A percentile compares a stretch with the other conserved stretches of the same genome.
Evolutionary conservation across 2,888 invertebrate genomes (phyloP).

Genomic region (Diplolepis rosae): DNA sequence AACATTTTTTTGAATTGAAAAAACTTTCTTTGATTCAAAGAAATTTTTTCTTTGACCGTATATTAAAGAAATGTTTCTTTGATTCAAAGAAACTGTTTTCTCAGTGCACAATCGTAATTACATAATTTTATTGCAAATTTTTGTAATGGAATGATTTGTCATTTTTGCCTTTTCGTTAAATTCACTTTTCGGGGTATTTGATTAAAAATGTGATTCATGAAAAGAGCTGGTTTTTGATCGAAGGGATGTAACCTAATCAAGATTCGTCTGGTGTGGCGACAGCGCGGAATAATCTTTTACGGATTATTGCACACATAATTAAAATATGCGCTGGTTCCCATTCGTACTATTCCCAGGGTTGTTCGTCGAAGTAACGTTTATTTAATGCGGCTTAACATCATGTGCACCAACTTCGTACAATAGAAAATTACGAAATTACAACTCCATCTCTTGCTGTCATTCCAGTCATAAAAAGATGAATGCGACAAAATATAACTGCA

Average conservation of each 20-base stretch:
- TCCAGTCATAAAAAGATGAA: neutral
- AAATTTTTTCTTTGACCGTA: no score
- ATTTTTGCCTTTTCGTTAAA: no score
- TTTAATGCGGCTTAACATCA: conserved; percentile 53
- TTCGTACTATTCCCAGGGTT: conserved; percentile 41
- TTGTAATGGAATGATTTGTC: no score
- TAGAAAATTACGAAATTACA: conserved; percentile 40
- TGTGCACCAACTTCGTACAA: conserved; percentile 35
- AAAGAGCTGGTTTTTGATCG: neutral
- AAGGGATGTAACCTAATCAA: neutral
- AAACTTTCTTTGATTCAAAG: no score
- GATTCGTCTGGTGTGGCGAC: neutral
- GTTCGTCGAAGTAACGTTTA: conserved; percentile 58
- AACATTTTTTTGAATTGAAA: no score
- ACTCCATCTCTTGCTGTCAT: neutral
- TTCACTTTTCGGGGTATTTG: no score
- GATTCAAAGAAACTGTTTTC: no score
- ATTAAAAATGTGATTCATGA: neutral
- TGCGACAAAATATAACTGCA: neutral
- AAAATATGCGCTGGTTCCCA: conserved; percentile 44
- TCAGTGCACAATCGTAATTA: no score
- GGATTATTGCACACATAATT: conserved; percentile 44
- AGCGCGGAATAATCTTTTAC: conserved; percentile 35
- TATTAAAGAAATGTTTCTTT: no score
- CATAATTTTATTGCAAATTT: no score